Conservation (phyloP, 1,140 invertebrate species). For the Drosophila oshimai region DNA sequence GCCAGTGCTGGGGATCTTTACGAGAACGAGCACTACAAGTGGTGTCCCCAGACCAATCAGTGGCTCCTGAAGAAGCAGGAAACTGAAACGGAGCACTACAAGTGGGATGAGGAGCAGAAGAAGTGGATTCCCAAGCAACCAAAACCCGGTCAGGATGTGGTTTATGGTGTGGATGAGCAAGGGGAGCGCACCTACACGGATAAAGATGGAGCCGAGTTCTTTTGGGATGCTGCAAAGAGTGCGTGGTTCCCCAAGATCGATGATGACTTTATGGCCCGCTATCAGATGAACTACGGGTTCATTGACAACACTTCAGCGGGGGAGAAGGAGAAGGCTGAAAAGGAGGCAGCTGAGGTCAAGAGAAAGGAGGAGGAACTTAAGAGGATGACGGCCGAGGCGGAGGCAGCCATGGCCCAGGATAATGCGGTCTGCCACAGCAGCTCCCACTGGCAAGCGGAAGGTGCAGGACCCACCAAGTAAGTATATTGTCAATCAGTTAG, state of each 20-base stretch:
- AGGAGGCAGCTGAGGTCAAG: constrained; percentile 57
- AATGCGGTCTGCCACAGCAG: constrained; percentile 12
- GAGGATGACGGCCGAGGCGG: constrained; percentile 70
- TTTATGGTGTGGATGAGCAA: constrained; percentile 88
- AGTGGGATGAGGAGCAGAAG: constrained; percentile 79
- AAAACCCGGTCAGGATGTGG: constrained; percentile 77
- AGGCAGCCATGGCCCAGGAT: constrained; percentile 69
- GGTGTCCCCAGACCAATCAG: constrained; percentile 86
- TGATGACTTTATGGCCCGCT: constrained; percentile 97
- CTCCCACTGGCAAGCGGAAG: constrained; percentile 79
- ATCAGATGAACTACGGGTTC: constrained; percentile 98
- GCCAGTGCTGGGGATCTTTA: constrained; percentile 84
- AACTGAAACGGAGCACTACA: constrained; percentile 80
- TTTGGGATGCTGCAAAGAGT: constrained; percentile 95
- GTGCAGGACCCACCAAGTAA: constrained; percentile 83
- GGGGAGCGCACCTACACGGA: constrained; percentile 92
- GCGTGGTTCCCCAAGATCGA: constrained; percentile 99
- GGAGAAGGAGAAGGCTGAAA: constrained; percentile 59
- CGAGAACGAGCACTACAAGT: constrained; percentile 87
- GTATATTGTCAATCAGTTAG: background rate
- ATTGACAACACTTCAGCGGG: constrained; percentile 84
- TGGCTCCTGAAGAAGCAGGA: constrained; percentile 85
- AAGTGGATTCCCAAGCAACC: constrained; percentile 61
- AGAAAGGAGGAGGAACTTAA: constrained; percentile 64
- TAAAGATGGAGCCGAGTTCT: constrained; percentile 93